Conservation (phyloP, 2,888 invertebrate genomes). For the Drosophila sordidapex region DNA sequence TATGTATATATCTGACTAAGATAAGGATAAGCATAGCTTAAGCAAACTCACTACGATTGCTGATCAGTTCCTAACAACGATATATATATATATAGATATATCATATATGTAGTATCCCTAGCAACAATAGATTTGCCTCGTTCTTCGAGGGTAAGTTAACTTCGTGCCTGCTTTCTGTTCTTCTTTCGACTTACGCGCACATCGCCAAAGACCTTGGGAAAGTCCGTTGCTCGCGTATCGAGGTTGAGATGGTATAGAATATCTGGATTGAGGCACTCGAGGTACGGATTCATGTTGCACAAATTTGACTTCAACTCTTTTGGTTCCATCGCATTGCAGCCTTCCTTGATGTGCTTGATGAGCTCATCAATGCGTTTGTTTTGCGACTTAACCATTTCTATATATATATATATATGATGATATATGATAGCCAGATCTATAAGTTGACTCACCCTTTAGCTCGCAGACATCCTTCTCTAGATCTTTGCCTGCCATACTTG, state of each 20-base stretch:
- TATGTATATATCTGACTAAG: neutral
- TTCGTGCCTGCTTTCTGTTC: neutral
- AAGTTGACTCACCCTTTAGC: slow-evolving; percentile 39
- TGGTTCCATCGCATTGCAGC: slow-evolving; percentile 18
- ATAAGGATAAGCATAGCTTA: neutral
- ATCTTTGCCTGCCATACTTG: slow-evolving; percentile 9
- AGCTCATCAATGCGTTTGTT: slow-evolving; percentile 53
- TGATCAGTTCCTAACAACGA: neutral
- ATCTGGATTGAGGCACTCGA: slow-evolving; percentile 94
- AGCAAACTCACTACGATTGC: neutral
- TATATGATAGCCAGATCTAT: neutral
- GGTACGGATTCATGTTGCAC: slow-evolving; percentile 87
- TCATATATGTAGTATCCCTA: neutral
- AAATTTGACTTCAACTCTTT: slow-evolving; percentile 10
- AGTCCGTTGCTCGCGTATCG: slow-evolving; percentile 93
- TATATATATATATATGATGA: too few species aligned
- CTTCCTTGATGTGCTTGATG: slow-evolving; percentile 42
- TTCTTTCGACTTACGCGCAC: slow-evolving; percentile 89
- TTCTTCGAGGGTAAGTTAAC: neutral
- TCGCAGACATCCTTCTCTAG: slow-evolving; percentile 34
- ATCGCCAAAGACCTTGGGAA: slow-evolving; percentile 96
- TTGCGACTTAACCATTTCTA: slow-evolving; percentile 54
- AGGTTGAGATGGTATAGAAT: slow-evolving; percentile 94
- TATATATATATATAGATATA: too few species aligned
- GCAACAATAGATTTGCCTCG: neutral